Conservation (phyloP, 64 coral and sea anemone species). For the Porites lutea region DNA sequence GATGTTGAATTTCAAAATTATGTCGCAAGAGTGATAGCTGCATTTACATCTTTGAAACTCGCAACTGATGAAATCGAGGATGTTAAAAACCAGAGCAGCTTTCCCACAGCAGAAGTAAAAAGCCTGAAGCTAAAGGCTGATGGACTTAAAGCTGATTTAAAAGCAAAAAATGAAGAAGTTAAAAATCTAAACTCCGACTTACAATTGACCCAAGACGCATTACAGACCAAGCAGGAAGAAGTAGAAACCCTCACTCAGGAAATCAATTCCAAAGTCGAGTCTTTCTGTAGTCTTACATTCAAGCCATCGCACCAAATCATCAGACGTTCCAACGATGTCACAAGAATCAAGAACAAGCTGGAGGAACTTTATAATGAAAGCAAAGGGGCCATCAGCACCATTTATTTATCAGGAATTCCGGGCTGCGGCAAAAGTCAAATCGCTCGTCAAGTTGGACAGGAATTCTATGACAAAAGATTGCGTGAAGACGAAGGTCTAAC, state of each 20-base stretch:
- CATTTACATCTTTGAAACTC: slow-evolving; percentile 29
- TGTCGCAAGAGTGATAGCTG: neutral
- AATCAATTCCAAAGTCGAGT: neutral
- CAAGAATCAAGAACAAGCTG: neutral
- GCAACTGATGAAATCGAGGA: neutral
- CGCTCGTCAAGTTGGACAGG: neutral
- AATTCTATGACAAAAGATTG: neutral
- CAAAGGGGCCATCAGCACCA: neutral
- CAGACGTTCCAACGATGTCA: neutral
- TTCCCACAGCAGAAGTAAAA: slow-evolving; percentile 14
- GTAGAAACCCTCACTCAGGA: neutral
- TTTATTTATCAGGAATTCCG: neutral
- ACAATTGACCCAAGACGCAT: neutral
- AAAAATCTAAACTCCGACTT: neutral
- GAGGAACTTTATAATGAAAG: neutral
- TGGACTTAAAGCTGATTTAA: neutral
- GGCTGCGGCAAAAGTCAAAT: slow-evolving; percentile 1
- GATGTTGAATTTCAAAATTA: slow-evolving; percentile 27
- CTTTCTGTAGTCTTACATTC: neutral
- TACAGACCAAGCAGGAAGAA: neutral
- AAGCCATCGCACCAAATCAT: neutral
- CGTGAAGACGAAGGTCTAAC: neutral
- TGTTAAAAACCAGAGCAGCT: slow-evolving; percentile 39
- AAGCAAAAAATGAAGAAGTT: neutral
- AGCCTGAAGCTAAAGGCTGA: neutral